Percentiles rank a stretch among this genome's conserved stretches.
These are phyloP conservation scores for Eidolon helvum DNA, from an alignment of 2,113 vertebrate species.

Conservation along the genomic window DNA sequence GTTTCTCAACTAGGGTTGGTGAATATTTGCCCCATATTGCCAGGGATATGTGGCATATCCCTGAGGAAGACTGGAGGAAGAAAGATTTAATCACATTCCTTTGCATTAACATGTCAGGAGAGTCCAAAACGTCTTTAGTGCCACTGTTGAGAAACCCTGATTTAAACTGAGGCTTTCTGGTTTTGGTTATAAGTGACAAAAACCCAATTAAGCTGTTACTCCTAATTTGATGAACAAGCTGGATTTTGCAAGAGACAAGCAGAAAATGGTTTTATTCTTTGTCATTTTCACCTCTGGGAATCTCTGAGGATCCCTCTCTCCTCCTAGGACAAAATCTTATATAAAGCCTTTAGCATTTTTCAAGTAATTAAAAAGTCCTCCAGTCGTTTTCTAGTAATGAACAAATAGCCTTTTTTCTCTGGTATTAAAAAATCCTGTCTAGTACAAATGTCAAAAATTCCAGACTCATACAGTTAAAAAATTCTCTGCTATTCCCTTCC, in stretches of 20 bases:
- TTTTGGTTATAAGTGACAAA: not conserved
- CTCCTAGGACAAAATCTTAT: not conserved
- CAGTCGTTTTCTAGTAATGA: not conserved
- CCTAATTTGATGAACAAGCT: not conserved
- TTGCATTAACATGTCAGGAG: not conserved
- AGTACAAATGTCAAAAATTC: not conserved
- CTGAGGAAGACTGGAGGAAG: not conserved
- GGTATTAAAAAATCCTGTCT: not conserved
- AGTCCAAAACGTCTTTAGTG: not conserved
- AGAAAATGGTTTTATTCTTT: not conserved
- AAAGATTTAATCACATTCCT: not conserved
- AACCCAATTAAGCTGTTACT: not conserved
- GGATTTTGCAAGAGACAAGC: not conserved
- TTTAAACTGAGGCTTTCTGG: not conserved
- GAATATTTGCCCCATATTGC: not conserved
- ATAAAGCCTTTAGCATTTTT: not conserved
- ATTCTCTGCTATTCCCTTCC: not conserved
- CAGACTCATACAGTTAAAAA: not conserved
- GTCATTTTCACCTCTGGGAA: not conserved
- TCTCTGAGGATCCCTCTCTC: not conserved
- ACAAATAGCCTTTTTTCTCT: not conserved
- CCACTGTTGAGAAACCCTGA: not conserved
- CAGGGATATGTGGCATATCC: not conserved
- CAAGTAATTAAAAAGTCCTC: no score
- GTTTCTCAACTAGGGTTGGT: not conserved